Conservation (phyloP, 2,113 vertebrate species). For the Cyanistes caeruleus region DNA sequence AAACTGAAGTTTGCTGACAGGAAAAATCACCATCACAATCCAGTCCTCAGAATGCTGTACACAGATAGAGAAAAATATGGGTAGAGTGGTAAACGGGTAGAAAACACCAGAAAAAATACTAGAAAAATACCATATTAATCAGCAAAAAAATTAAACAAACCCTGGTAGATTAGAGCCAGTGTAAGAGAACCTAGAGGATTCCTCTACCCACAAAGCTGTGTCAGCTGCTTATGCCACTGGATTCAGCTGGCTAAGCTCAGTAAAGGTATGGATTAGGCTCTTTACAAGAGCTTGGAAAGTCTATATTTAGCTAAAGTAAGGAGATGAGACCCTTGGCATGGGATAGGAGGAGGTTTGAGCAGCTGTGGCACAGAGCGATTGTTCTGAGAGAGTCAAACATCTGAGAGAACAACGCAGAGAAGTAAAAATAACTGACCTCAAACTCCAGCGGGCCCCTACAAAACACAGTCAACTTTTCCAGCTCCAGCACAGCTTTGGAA, state of each 20-base stretch:
- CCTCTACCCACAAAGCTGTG: neutral
- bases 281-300: neutral
- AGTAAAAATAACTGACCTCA: constrained; percentile 57
- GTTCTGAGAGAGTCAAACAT: constrained; percentile 12
- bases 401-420: neutral
- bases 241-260: constrained; percentile 13
- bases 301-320: constrained; percentile 47
- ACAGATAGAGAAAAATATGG: neutral
- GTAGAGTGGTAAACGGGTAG: neutral
- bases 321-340: neutral
- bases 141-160: constrained; percentile 27
- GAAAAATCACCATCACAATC: neutral
- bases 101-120: neutral
- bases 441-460: neutral
- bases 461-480: constrained; percentile 16
- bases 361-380: neutral
- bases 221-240: constrained; percentile 22
- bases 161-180: neutral
- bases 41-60: neutral
- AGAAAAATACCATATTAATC: neutral
- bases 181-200: neutral
- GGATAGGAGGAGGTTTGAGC: neutral
- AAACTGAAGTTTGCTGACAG: neutral
- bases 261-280: constrained; percentile 49
- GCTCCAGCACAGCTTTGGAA: neutral